Base-by-base conservation (phyloP, 2,113 vertebrate genomes). In the Leptodactylus fuscus region DNA sequence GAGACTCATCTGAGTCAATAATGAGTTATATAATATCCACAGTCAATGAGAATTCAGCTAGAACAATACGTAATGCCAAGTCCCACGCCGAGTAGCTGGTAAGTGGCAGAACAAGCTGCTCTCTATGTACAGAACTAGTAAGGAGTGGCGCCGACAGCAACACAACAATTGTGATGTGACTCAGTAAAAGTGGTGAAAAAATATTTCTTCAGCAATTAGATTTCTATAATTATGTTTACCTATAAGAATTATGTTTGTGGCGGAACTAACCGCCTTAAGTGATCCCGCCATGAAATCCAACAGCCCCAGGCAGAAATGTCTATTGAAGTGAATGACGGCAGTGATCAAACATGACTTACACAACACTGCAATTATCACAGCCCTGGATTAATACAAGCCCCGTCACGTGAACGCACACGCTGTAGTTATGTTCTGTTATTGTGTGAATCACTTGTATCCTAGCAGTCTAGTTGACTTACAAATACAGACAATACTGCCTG, bases 121-220 rank as follows among this genome's bases (percentile, higher is more conserved):
- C n/a, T 32, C 13, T 24, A 53, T 44, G 78, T 53, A 46, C 38
- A 65, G 48, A 32, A 46, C 36, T 41, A 36, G 29, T 12, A 62
- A 38, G 78, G 78, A 60, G 77, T 8, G 51, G 77, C 20, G 22
- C n/a, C 18, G 0, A 29, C 51, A 41, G 18, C n/a, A 29, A n/a
- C n/a, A n/a, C n/a, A 79, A 36, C 76, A 24, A 44, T 15, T 24
- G 34, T 80, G 77, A 24, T 24, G 34, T 80, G 77, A 80, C 77
- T 80, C 77, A 80, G 53, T 24, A 62, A 80, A 62, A 80, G 34
- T 62, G 53, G 0, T 38, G 36, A 34, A 41, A 49, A 55, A n/a
- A 60, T 79, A 79, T 79, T 60, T 79, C 76, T 60, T 34, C 76
- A n/a, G 51, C 34, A 60, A 62, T 80, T 80, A 60, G n/a, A 44